These are phyloP conservation scores for Caretta caretta DNA, from an alignment of 2,113 vertebrate genomes.

Conservation along the genomic window DNA sequence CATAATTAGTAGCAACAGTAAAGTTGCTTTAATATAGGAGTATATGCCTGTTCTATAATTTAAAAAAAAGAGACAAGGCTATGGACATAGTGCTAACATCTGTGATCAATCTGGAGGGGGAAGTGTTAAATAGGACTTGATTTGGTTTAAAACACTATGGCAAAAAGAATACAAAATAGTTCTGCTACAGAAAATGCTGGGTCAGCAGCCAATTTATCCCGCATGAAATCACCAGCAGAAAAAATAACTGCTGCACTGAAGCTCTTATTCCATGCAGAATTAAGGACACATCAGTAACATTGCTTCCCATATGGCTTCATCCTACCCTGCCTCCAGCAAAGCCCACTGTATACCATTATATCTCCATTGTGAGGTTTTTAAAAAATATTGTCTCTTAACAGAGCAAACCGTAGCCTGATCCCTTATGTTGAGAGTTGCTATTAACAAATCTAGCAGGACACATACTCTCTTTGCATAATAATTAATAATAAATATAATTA, in stretches of 20 bases:
- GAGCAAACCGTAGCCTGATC: background rate
- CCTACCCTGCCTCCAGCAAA: constrained; percentile 7
- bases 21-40: background rate
- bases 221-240: constrained; percentile 74
- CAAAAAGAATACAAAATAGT: constrained; percentile 55
- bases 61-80: background rate
- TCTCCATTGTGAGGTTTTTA: constrained; percentile 1
- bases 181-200: constrained; percentile 62
- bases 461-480: background rate
- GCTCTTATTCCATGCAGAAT: constrained; percentile 82
- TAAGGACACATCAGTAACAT: constrained; percentile 70
- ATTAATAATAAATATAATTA: background rate
- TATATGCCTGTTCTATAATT: background rate
- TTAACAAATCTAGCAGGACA: background rate
- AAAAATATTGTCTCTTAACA: background rate
- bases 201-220: constrained; percentile 78
- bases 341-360: background rate
- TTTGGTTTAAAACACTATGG: constrained; percentile 35
- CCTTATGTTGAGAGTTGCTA: background rate
- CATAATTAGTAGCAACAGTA: background rate
- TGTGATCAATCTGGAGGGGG: background rate
- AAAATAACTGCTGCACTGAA: constrained; percentile 79
- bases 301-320: background rate
- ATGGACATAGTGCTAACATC: background rate
- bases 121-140: background rate